Percentiles rank a stretch among this genome's conserved stretches.
Evolutionary conservation across 2,888 invertebrate species (phyloP).

Genomic region (Drosophila falleni): DNA sequence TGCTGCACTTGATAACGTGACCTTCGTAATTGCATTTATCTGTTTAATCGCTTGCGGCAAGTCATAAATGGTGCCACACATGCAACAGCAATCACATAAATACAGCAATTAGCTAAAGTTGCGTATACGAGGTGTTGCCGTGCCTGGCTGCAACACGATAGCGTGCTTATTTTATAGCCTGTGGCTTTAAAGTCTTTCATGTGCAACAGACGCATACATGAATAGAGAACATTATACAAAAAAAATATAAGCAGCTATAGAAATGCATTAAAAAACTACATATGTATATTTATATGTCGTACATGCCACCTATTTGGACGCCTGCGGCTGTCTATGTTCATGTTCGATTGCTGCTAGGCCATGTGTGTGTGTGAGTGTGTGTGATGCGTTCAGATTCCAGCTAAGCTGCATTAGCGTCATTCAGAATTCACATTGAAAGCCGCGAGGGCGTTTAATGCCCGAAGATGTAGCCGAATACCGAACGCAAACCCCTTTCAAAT

Average conservation of each 20-base stretch:
- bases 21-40: slow-evolving; percentile 46
- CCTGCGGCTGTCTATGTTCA: slow-evolving; percentile 44
- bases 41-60: slow-evolving; percentile 38
- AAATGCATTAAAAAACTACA: slow-evolving; percentile 33
- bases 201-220: slow-evolving; percentile 10
- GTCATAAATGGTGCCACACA: slow-evolving; percentile 47
- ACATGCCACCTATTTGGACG: slow-evolving; percentile 6
- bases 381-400: slow-evolving; percentile 49
- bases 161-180: slow-evolving; percentile 36
- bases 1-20: slow-evolving; percentile 45
- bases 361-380: slow-evolving; percentile 2
- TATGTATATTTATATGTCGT: background rate
- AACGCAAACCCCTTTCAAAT: background rate
- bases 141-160: slow-evolving; percentile 18
- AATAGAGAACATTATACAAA: background rate
- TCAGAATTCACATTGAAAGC: slow-evolving; percentile 64
- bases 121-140: slow-evolving; percentile 56
- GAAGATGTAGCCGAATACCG: slow-evolving; percentile 3
- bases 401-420: slow-evolving; percentile 77
- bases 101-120: slow-evolving; percentile 60
- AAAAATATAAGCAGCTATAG: background rate
- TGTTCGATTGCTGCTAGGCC: slow-evolving; percentile 19
- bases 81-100: slow-evolving; percentile 58
- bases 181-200: slow-evolving; percentile 39
- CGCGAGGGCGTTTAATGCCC: slow-evolving; percentile 27